phyloP scores from a whole-genome alignment of 2,113 vertebrate species.

The Eretmochelys imbricata region DNA sequence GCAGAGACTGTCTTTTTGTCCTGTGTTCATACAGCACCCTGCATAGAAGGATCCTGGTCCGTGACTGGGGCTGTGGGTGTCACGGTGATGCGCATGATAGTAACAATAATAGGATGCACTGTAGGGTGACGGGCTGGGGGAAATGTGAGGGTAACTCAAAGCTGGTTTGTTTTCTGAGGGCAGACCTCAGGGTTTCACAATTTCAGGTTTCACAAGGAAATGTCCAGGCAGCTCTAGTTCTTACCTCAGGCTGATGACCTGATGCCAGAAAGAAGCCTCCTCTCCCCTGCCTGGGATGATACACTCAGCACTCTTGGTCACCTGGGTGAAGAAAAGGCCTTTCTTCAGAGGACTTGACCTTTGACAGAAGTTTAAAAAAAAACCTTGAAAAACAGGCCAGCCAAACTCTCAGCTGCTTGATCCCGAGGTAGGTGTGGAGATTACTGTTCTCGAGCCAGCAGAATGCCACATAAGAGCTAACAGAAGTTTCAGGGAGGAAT shows the following conservation, averaged over 20 bases:
- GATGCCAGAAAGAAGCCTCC: rapidly evolving
- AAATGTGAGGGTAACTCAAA: background rate
- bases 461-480: background rate
- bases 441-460: background rate
- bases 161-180: background rate
- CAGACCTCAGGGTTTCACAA: background rate
- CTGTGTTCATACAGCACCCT: background rate
- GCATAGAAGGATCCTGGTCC: background rate
- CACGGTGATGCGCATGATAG: rapidly evolving
- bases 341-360: background rate
- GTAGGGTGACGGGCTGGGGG: background rate
- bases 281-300: background rate
- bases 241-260: rapidly evolving
- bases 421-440: background rate
- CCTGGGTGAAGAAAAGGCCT: background rate
- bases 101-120: background rate
- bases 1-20: background rate
- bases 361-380: background rate
- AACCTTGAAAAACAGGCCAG: background rate
- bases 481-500: background rate
- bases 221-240: background rate
- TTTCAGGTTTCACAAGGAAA: background rate
- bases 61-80: rapidly evolving
- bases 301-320: background rate
- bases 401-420: background rate